Evolutionary conservation across 2,888 invertebrate genomes (phyloP).

Genomic region (Punctoribates punctum): DNA sequence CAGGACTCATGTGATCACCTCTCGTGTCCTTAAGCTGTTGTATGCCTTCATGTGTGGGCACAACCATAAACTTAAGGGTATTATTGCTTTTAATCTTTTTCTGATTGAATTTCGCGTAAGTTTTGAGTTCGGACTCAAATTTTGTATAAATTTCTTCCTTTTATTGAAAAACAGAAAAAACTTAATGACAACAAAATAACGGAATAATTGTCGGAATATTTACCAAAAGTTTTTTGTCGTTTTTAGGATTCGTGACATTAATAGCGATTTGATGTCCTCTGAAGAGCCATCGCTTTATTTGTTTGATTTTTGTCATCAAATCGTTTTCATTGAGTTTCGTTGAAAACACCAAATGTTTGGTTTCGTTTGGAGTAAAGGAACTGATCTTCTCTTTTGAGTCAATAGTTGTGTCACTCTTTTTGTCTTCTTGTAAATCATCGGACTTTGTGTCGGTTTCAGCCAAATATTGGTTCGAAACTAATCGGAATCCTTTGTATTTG

Average conservation of each 20-base stretch:
- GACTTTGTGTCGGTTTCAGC: neutral
- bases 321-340: conserved; percentile 37
- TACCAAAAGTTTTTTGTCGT: conserved; percentile 7
- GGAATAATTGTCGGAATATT: neutral
- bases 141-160: conserved; percentile 17
- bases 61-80: conserved; percentile 33
- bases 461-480: conserved; percentile 19
- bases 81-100: conserved; percentile 30
- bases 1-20: neutral
- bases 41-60: neutral
- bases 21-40: neutral
- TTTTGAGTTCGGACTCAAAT: conserved; percentile 37
- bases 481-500: neutral
- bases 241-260: neutral
- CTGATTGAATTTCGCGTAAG: conserved; percentile 21
- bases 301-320: conserved; percentile 38
- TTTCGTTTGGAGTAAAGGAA: neutral
- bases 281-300: conserved; percentile 26
- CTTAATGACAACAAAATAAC: too few relatives aligned
- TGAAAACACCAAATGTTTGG: conserved; percentile 33
- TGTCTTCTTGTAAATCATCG: neutral
- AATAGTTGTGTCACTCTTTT: neutral
- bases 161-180: neutral
- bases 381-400: neutral
- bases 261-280: conserved; percentile 30